Conservation (phyloP, 2,113 vertebrate genomes). For the Oceanites oceanicus region DNA sequence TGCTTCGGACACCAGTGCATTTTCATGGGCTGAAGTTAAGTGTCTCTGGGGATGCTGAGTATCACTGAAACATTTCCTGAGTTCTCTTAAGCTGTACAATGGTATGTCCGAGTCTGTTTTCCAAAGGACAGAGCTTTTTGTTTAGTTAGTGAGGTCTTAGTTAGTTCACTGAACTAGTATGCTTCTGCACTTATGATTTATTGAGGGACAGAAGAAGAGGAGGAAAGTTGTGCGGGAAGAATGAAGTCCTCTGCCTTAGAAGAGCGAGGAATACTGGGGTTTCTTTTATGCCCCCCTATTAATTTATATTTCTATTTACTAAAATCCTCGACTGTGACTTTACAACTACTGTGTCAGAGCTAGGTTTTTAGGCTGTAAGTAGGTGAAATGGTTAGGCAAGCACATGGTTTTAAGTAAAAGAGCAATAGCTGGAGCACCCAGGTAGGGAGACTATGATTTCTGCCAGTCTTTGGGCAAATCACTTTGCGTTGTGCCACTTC, state of each 20-base stretch:
- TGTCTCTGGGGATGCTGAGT: conserved; percentile 73
- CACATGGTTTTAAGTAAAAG: not conserved
- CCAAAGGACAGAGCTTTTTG: conserved; percentile 64
- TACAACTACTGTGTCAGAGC: not conserved
- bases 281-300: not conserved
- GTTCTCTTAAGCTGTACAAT: conserved; percentile 58
- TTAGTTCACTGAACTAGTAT: conserved; percentile 18
- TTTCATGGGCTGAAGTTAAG: conserved; percentile 74
- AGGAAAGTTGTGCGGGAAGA: not conserved
- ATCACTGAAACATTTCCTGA: conserved; percentile 81
- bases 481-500: not conserved
- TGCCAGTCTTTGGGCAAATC: not conserved
- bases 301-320: not conserved
- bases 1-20: conserved; percentile 66
- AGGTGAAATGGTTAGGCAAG: not conserved
- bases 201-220: not conserved
- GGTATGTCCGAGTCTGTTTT: conserved; percentile 67
- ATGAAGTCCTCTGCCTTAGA: not conserved
- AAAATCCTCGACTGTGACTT: not conserved
- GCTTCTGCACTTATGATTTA: not conserved
- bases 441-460: not conserved
- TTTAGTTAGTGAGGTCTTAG: conserved; percentile 60
- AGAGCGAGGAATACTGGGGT: not conserved
- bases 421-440: not conserved
- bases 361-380: not conserved